Evolutionary conservation across 2,888 invertebrate genomes (phyloP), one percentile per base, ranked within the genome.

Genomic region (Drosophila austrosaltans): DNA sequence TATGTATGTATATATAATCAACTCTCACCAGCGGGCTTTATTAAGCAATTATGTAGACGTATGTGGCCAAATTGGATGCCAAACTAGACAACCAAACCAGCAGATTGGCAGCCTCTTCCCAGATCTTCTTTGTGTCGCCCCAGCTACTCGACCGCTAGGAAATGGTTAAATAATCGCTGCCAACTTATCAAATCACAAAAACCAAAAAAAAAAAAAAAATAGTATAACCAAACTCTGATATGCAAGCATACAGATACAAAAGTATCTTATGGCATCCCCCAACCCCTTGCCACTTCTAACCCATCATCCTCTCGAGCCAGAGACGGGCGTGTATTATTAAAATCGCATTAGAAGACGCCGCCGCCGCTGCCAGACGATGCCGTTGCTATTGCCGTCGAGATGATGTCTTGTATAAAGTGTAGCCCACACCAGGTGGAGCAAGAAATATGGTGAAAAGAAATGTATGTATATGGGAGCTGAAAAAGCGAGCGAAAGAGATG

Each of bases 271-370:
- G 36, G 22, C 36, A 30, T 10, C 22, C 22, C 44, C 59, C 30
- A 8, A 12, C 20, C 60, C n/a, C 44, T 16, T 3, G 3, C 30
- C 56, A 48, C 48, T n/a, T 20, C 30, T 16, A 48, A 25, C 44
- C 16, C 36, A 42, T 53, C 42, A 59, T 57, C 57, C 66, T 42
- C 75, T 72, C 74, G 68, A 22, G 6, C 57, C 39, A 76, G 74
- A 78, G 89, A 89, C 90, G 89, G 91, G 90, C 90, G 91, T 87
- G 92, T 89, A 91, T 92, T 92, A 92, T 92, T 92, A 92, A 92
- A 92, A 92, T 90, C 92, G 91, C 91, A 92, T 92, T 92, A 92
- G 91, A 91, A 89, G 90, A 88, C 78, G 83, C 82, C 82, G 83
- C 72, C 39, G 53, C 20, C 53, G 42, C 59, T 61, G 64, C 40